Percentiles rank a stretch among this genome's conserved stretches.
Evolutionary conservation across 2,113 vertebrate genomes (phyloP).

Genomic region (Mirza zaza): DNA sequence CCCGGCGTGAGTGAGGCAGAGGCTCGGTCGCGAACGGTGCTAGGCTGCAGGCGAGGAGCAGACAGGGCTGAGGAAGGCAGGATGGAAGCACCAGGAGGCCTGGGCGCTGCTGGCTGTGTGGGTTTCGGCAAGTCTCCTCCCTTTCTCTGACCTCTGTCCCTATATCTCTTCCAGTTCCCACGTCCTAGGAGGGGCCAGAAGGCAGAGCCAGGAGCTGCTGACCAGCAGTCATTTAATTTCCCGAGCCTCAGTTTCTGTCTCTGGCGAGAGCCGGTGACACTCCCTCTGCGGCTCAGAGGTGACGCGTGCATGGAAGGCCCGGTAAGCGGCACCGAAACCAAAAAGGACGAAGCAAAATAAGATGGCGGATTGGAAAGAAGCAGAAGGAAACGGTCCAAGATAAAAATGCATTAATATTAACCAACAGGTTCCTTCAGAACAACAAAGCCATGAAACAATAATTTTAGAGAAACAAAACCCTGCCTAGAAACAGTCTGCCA

Average conservation of each 20-base stretch:
- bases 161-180: neutral
- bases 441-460: slow-evolving; percentile 67
- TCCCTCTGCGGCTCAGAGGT: neutral
- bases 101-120: neutral
- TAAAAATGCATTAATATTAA: slow-evolving; percentile 76
- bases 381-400: slow-evolving; percentile 51
- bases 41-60: neutral
- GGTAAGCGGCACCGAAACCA: neutral
- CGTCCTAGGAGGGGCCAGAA: neutral
- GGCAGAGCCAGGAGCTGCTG: neutral
- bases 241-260: slow-evolving; percentile 32
- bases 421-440: slow-evolving; percentile 62
- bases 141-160: neutral
- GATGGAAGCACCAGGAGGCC: neutral
- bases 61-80: neutral
- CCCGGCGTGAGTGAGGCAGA: neutral
- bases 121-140: neutral
- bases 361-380: neutral
- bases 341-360: neutral
- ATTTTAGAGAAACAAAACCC: slow-evolving; percentile 73
- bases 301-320: neutral
- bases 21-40: neutral
- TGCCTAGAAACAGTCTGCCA: slow-evolving; percentile 60
- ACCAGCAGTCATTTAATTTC: neutral
- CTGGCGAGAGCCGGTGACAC: neutral